Evolutionary conservation across 2,888 invertebrate species (phyloP), one percentile per base, ranked within the genome.

Genomic region (Carterocephalus palaemon): DNA sequence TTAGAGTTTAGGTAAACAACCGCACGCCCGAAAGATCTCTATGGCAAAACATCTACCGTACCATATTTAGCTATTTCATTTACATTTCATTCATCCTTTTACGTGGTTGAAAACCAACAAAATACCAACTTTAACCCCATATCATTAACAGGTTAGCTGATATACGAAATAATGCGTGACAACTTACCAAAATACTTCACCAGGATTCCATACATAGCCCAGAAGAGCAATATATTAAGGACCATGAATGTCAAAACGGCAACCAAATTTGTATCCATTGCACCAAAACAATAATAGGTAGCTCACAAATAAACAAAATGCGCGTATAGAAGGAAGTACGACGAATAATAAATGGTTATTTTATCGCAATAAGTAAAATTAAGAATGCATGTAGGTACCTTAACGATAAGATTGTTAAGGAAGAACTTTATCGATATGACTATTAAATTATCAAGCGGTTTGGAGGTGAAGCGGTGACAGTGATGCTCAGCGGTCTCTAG

Each of bases 121-220:
- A n/a, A n/a, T n/a, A n/a, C n/a, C n/a, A n/a, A n/a, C n/a, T n/a
- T n/a, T n/a, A n/a, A n/a, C n/a, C n/a, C n/a, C n/a, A n/a, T n/a
- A n/a, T n/a, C n/a, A n/a, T n/a, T n/a, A n/a, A n/a, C n/a, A n/a
- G n/a, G n/a, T n/a, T n/a, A n/a, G n/a, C n/a, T n/a, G n/a, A n/a
- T n/a, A n/a, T n/a, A n/a, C n/a, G n/a, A n/a, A n/a, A n/a, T n/a
- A n/a, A n/a, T n/a, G n/a, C n/a, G n/a, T n/a, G n/a, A 4, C 12
- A n/a, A 74, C 83, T 81, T 43, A 83, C 83, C 82, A 19, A 71
- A 75, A 42, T 58, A 62, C 50, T 53, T 70, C 5, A 78, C 62
- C 4, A 81, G 51, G 1, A 75, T 39, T 1, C 59, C 67, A 46
- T 83, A 83, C 7, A 83, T 57, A 4, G 71, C 16, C 67, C 69